phyloP scores from a whole-genome alignment of 2,113 vertebrate species.

The Bostrychus sinensis region DNA sequence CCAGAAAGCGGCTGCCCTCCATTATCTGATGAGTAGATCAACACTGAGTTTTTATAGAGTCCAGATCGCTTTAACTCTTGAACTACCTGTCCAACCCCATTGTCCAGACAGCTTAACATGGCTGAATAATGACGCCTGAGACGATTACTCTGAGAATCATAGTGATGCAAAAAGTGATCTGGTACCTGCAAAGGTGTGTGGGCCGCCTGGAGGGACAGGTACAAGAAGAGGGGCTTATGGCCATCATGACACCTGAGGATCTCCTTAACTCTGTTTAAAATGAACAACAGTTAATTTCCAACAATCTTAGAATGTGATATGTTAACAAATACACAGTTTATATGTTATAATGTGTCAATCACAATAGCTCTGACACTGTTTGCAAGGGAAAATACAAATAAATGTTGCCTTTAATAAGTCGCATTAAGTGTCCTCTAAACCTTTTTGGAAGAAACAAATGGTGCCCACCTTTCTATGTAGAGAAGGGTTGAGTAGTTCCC shows the following conservation, averaged over 20 bases:
- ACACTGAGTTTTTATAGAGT: conserved; percentile 87
- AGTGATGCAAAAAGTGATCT: conserved; percentile 84
- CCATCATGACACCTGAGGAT: conserved; percentile 85
- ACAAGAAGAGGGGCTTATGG: conserved; percentile 87
- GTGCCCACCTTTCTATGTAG: conserved; percentile 84
- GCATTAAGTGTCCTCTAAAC: background rate
- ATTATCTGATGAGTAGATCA: conserved; percentile 94
- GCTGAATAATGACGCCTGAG: conserved; percentile 86
- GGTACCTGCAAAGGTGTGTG: conserved; percentile 91
- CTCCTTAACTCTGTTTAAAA: conserved; percentile 80
- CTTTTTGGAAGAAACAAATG: background rate
- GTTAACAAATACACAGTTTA: too few species aligned
- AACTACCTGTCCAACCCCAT: conserved; percentile 86
- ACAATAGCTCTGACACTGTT: too few species aligned
- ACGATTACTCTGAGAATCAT: conserved; percentile 84
- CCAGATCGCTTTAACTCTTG: conserved; percentile 81
- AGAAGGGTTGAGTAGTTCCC: conserved; percentile 92
- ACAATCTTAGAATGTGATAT: too few species aligned
- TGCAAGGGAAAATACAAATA: too few species aligned
- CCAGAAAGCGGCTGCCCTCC: conserved; percentile 89
- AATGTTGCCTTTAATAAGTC: too few species aligned
- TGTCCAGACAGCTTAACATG: conserved; percentile 93
- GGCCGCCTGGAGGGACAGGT: conserved; percentile 90
- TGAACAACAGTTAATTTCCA: conserved; percentile 5
- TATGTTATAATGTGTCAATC: too few species aligned